These are phyloP conservation scores for Ophonus ardosiacus DNA, from an alignment of 2,888 invertebrate species.

Conservation along the genomic window DNA sequence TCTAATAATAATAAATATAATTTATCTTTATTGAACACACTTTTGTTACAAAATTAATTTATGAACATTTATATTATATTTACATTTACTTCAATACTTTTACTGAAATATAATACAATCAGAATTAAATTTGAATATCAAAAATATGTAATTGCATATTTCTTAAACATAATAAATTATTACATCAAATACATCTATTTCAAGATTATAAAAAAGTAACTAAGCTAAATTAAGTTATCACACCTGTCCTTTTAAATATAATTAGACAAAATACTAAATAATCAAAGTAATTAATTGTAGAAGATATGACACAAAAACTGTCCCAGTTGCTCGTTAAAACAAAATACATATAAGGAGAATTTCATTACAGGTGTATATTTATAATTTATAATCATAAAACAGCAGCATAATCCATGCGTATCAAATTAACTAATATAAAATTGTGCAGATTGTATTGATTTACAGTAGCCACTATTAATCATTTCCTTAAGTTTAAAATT, in stretches of 20 bases:
- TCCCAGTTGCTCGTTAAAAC: not conserved
- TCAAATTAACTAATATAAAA: conserved; percentile 29
- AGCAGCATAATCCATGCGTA: conserved; percentile 2
- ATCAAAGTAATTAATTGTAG: conserved; percentile 25
- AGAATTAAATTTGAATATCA: too few species aligned
- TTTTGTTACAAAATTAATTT: conserved; percentile 3
- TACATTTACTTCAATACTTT: not conserved
- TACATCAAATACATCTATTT: not conserved
- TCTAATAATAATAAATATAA: not conserved
- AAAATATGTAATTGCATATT: not conserved
- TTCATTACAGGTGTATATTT: conserved; percentile 20
- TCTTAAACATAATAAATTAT: not conserved
- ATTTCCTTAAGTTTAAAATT: conserved; percentile 43
- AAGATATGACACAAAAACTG: conserved; percentile 15
- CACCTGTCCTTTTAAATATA: conserved; percentile 31
- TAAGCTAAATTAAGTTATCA: conserved; percentile 3
- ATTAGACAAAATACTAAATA: not conserved
- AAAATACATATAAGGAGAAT: not conserved
- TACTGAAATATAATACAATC: conserved; percentile 11
- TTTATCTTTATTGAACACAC: conserved; percentile 1
- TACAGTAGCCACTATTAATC: conserved; percentile 50
- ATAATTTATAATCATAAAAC: conserved; percentile 8
- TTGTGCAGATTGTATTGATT: conserved; percentile 31
- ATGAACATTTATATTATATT: not conserved
- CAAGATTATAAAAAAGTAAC: not conserved